Evolutionary conservation across 2,113 vertebrate species (phyloP).

Genomic region (Pelobates fuscus): DNA sequence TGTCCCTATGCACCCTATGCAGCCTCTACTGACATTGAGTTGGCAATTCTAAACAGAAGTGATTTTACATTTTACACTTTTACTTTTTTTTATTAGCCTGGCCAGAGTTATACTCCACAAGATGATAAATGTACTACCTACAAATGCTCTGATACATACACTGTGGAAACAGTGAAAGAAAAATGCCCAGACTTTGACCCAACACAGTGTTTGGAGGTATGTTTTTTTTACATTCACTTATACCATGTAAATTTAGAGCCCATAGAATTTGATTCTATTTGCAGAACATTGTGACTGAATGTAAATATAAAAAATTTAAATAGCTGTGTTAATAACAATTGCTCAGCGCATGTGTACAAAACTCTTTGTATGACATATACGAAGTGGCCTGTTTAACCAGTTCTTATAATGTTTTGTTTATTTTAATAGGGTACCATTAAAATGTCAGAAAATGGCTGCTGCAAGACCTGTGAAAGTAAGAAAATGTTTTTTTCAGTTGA

Average conservation of each 20-base stretch:
- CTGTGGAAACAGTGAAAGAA: background rate
- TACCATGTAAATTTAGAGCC: background rate
- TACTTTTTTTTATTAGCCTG: conserved; percentile 34
- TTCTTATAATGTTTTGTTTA: background rate
- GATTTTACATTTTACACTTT: background rate
- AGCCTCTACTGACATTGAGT: no score
- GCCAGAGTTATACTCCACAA: background rate
- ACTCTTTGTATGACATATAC: no score
- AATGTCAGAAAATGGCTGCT: conserved; percentile 63
- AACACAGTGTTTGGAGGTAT: conserved; percentile 22
- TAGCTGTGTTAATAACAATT: no score
- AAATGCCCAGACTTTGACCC: conserved; percentile 11
- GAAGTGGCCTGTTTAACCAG: no score
- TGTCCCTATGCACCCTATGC: no score
- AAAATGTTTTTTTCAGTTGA: no score
- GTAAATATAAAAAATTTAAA: no score
- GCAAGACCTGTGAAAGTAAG: conserved; percentile 22
- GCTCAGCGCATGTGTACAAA: no score
- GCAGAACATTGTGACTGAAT: no score
- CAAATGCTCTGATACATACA: background rate
- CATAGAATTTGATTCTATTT: background rate
- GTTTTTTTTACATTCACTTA: background rate
- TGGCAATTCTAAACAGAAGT: no score
- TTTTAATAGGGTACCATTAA: conserved; percentile 53
- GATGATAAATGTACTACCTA: conserved; percentile 16